Evolutionary conservation across 1,140 invertebrate species (phyloP), one percentile per base, ranked within the genome.

Genomic region (Archegozetes longisetosus): DNA sequence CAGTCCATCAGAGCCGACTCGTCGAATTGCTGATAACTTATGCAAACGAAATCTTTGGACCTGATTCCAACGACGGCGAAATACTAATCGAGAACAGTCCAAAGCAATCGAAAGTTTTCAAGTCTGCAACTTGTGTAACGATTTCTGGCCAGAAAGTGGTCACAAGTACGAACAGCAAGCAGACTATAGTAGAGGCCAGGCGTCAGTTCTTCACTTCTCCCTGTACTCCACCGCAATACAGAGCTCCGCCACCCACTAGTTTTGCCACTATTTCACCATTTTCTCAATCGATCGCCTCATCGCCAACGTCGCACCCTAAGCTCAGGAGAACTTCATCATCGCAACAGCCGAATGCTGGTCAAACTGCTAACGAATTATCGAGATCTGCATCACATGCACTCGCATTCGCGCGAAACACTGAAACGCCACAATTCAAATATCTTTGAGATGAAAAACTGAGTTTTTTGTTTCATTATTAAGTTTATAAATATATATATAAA

Each of bases 1-100:
- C 77, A 9, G 73, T 77, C 57, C 75, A 80, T 67, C 78, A 80
- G 65, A 76, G 77, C 1, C 68, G 74, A 50, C 74, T 74, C 14
- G 70, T 80, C 32, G 78, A 80, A 65, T 69, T 80, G 17, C 68
- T 80, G 14, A 78, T 79, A 25, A 67, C 66, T 9, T 66, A 74
- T 68, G 76, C 70, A 17, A 63, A 70, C 50, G 62, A 69, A 47
- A 66, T 72, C 14, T 72, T 72, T 62, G 63, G 58, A 27, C 28
- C 27, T 22, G 14, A 29, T 9, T 13, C n/a, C 17, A 55, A 53
- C 17, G 22, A 61, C 17, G 13, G 20, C 27, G 52, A 40, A 9
- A 9, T 40, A 40, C 32, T 40, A 9, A 40, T 40, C 32, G 32
- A 40, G 17, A 14, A 23, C 27, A 29, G 2, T 24, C 56, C 32